Base-by-base conservation (phyloP, 2,113 vertebrate species). In the Heptranchias perlo region DNA sequence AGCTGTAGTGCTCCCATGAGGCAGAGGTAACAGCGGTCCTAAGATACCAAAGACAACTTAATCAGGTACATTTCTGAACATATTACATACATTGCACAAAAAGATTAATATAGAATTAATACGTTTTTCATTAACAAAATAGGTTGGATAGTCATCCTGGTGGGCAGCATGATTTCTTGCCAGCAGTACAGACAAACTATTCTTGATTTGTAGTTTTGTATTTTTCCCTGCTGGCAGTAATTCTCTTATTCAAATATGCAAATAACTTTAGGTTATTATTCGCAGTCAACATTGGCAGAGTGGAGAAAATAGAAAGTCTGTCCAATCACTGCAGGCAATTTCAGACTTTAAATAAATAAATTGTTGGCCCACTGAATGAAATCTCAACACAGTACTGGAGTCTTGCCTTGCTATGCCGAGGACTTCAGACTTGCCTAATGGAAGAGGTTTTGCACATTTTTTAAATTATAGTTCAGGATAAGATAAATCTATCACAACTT, bases 1-100 rank as follows among this genome's bases (percentile, higher is more conserved):
- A 99, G 97, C 96, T 99, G 98, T 86, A 99, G 97, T 91, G 98
- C 98, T 78, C 98, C 98, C 98, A 99, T 99, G 64, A 99, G 97
- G 96, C 98, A 99, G 62, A 98, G 97, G 96, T 98, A 98, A 96
- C 98, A 99, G 47, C 98, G 98, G 96, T 98, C 98, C 98, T 98
- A 89, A 94, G 11, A 94, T 28, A 86, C 13, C 16, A 21, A 96
- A 82, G 44, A 18, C 54, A 64, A 39, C 25, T 21, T 28, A 52
- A 31, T 94, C 47, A 82, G 69, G 35, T 58, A 94, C 8, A 67
- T 44, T 47, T 44, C 13, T 94, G 61, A 65, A 67, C 11, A 25
- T 4, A 58, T n/a, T 61, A 18, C 18, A 94, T 2, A 67, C 25
- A 47, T 28, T 94, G 21, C 39, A 94, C 23, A 94, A 47, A 67